Evolutionary conservation across 2,113 vertebrate species (phyloP).

Genomic region (Megalops atlanticus): DNA sequence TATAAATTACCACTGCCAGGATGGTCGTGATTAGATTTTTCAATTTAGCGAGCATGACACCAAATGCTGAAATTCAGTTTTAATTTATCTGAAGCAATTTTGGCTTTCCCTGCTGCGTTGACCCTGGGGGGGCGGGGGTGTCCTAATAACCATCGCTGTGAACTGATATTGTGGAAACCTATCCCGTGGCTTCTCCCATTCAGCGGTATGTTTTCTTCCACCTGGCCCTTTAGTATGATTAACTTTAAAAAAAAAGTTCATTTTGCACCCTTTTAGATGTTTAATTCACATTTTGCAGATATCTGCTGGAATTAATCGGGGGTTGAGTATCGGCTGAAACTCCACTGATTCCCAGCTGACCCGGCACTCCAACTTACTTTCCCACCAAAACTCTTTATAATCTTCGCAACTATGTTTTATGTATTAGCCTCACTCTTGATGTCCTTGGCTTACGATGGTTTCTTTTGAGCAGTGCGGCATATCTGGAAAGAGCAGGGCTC

Average conservation of each 20-base stretch:
- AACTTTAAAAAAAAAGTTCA: no score
- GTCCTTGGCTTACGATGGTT: no score
- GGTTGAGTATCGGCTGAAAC: conserved; percentile 9
- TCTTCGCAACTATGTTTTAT: no score
- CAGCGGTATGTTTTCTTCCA: not conserved
- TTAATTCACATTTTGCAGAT: not conserved
- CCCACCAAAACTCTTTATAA: no score
- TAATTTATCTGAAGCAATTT: conserved; percentile 24
- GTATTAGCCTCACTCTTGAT: no score
- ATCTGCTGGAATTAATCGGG: not conserved
- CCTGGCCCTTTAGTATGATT: conserved; percentile 24
- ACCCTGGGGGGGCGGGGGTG: conserved; percentile 9
- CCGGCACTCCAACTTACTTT: no score
- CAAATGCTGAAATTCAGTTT: conserved; percentile 25
- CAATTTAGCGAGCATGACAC: conserved; percentile 32
- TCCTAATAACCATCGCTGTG: conserved; percentile 1
- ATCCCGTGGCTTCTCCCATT: not conserved
- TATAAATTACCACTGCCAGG: conserved; percentile 26
- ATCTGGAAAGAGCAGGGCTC: no score
- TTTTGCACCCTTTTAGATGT: conserved; percentile 20
- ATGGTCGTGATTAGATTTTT: conserved; percentile 34
- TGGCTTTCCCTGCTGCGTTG: conserved; percentile 1
- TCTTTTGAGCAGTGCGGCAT: no score
- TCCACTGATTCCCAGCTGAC: not conserved
- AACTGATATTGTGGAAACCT: conserved; percentile 5